These are phyloP conservation scores for Callipepla californica DNA, from an alignment of 2,113 vertebrate genomes.

Conservation along the genomic window DNA sequence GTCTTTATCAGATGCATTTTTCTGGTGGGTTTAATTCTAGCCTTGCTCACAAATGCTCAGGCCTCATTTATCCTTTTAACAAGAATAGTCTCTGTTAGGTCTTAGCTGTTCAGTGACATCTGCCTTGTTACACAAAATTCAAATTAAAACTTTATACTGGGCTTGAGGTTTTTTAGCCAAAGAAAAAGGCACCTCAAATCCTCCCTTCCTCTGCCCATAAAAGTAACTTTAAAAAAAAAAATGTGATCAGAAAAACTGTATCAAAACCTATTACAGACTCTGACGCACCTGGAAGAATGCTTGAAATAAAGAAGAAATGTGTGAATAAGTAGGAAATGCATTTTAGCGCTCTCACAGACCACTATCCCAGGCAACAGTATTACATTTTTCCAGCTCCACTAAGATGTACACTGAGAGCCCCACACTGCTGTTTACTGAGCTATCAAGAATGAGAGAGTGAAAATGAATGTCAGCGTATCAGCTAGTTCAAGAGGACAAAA, in stretches of 20 bases:
- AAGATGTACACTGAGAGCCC: background rate
- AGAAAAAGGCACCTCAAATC: background rate
- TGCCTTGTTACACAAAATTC: background rate
- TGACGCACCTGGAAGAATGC: background rate
- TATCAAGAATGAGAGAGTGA: background rate
- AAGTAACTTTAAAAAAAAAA: background rate
- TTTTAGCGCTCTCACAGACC: background rate
- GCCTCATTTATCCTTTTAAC: conserved; percentile 14
- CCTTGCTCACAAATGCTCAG: background rate
- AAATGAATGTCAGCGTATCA: conserved; percentile 9
- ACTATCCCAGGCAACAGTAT: background rate
- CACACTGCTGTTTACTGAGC: background rate
- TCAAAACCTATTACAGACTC: background rate
- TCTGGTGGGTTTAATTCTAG: background rate
- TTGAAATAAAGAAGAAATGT: background rate
- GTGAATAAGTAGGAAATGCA: background rate
- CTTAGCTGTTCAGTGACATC: background rate
- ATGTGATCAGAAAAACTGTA: background rate
- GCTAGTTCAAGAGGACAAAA: background rate
- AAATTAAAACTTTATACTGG: background rate
- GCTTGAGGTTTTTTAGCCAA: background rate
- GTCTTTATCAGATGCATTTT: conserved; percentile 12
- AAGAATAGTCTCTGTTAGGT: background rate
- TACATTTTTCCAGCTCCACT: background rate
- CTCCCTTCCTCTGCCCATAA: background rate